Evolutionary conservation across 2,797 vertebrate genomes (phyloP).

Genomic region (Tragopan temminckii): DNA sequence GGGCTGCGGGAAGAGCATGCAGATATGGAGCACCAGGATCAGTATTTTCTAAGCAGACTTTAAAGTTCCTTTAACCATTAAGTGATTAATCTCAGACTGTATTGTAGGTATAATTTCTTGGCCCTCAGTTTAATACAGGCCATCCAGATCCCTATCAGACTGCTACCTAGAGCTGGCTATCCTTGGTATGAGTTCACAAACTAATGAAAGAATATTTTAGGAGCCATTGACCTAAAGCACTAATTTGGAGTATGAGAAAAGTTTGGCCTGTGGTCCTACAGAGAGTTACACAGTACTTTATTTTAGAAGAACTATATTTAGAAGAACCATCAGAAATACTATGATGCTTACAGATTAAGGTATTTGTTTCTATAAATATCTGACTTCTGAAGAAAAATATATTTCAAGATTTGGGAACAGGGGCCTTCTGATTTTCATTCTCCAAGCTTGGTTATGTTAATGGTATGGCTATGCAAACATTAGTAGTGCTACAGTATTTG

Average conservation of each 20-base stretch:
- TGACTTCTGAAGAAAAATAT: not conserved
- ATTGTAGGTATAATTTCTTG: not conserved
- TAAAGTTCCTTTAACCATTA: not conserved
- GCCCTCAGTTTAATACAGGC: not conserved
- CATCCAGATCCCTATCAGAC: not conserved
- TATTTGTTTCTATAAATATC: not conserved
- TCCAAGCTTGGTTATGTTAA: not conserved
- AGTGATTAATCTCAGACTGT: not conserved
- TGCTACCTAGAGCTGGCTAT: not conserved
- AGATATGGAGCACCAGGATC: not conserved
- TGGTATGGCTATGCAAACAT: not conserved
- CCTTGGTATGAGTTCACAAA: not conserved
- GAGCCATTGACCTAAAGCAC: not conserved
- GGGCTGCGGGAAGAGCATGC: not conserved
- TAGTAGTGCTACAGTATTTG: not conserved
- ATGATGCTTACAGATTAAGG: not conserved
- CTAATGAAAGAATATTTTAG: not conserved
- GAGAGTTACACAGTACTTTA: not conserved
- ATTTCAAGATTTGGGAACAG: not conserved
- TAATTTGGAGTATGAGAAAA: not conserved
- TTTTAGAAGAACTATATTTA: not conserved
- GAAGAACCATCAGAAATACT: not conserved
- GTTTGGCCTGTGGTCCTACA: not conserved
- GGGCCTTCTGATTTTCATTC: not conserved
- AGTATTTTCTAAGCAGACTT: not conserved